These are phyloP conservation scores for Brachyrhaphis roseni DNA, from an alignment of 2,797 vertebrate species.

Conservation along the genomic window DNA sequence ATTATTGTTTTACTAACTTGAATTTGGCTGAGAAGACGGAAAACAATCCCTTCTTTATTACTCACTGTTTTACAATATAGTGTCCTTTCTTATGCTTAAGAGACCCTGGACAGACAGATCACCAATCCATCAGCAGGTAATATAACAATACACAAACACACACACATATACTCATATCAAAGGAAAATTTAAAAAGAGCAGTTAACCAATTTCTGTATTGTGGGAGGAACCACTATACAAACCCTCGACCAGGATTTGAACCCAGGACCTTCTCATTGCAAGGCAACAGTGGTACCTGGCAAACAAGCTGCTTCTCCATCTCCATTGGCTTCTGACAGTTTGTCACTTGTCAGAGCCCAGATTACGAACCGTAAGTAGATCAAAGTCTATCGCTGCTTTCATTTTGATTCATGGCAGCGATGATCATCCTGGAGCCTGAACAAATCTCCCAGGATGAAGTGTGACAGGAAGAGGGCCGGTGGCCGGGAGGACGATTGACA, in stretches of 20 bases:
- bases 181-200: not conserved
- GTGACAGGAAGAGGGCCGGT: constrained; percentile 24
- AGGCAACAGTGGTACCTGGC: not conserved
- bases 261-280: not conserved
- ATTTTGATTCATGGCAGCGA: constrained; percentile 45
- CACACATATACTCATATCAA: too few relatives aligned
- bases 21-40: not conserved
- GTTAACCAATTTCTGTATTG: not conserved
- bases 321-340: constrained; percentile 37
- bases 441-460: constrained; percentile 41
- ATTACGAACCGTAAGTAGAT: constrained; percentile 52
- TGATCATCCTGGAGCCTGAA: constrained; percentile 33
- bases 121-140: not conserved
- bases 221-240: not conserved
- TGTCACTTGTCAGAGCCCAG: constrained; percentile 39
- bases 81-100: not conserved
- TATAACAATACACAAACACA: too few relatives aligned
- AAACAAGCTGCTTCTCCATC: constrained; percentile 25
- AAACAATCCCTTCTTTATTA: not conserved
- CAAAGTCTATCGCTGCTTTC: constrained; percentile 42
- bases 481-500: constrained; percentile 51
- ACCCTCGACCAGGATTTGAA: not conserved
- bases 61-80: not conserved
- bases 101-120: not conserved
- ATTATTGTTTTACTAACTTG: not conserved